These are phyloP conservation scores for Asbolus verrucosus DNA, from an alignment of 1,140 invertebrate species.

Conservation along the genomic window DNA sequence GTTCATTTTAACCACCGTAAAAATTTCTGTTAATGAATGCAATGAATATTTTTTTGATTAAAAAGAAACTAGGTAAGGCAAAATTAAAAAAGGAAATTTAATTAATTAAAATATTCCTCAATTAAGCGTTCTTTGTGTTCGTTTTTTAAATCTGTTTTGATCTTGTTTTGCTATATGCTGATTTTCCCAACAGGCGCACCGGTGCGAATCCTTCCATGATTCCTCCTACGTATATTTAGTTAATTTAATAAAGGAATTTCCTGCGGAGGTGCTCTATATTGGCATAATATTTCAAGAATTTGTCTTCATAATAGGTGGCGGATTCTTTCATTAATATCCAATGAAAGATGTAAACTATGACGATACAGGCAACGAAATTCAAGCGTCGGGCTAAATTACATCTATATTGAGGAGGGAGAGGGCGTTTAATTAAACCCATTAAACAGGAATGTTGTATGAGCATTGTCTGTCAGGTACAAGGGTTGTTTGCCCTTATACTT, in stretches of 20 bases:
- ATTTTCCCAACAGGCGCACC: no score
- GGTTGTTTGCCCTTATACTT: conserved; percentile 11
- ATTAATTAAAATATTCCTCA: no score
- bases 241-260: neutral
- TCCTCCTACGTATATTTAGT: neutral
- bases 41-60: no score
- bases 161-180: no score
- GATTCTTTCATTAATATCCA: conserved; percentile 11
- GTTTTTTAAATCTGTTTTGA: no score
- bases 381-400: conserved; percentile 28
- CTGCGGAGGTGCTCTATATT: neutral
- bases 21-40: no score
- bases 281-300: conserved; percentile 14
- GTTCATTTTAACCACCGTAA: no score
- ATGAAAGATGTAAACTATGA: conserved; percentile 20
- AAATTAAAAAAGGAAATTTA: no score
- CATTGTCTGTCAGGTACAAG: conserved; percentile 46
- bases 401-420: conserved; percentile 36
- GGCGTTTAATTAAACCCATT: conserved; percentile 46
- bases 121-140: no score
- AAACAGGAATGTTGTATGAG: conserved; percentile 42
- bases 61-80: no score
- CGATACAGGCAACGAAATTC: neutral
- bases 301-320: neutral
- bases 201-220: no score